A percentile compares a stretch with the other conserved stretches of the same genome.
Conservation (phyloP, 2,888 invertebrate genomes). For the Tubulanus polymorphus region DNA sequence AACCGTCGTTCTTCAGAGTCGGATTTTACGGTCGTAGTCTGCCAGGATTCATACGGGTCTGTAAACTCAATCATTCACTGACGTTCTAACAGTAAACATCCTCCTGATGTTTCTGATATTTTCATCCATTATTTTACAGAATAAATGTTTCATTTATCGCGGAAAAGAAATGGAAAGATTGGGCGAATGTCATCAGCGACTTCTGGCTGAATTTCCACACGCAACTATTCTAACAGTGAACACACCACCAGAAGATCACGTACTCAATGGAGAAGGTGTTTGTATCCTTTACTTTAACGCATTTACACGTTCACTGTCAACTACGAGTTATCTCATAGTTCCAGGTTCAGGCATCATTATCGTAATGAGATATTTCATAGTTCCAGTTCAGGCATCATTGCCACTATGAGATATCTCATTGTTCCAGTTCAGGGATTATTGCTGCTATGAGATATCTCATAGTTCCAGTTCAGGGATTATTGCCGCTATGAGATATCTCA, state of each 20-base stretch:
- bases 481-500: too few relatives aligned
- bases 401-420: too few relatives aligned
- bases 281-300: conserved; percentile 58
- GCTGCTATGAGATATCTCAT: too few relatives aligned
- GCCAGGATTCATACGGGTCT: conserved; percentile 86
- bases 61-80: conserved; percentile 31
- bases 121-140: conserved; percentile 31
- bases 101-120: neutral
- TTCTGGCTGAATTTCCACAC: conserved; percentile 40
- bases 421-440: too few relatives aligned
- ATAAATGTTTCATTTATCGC: conserved; percentile 48
- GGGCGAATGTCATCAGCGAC: conserved; percentile 35
- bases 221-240: conserved; percentile 36
- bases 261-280: conserved; percentile 60
- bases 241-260: conserved; percentile 28
- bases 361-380: too few relatives aligned
- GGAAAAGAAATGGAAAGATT: conserved; percentile 45
- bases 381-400: too few relatives aligned
- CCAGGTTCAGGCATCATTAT: too few relatives aligned
- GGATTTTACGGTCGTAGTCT: conserved; percentile 89
- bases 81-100: neutral
- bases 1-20: conserved; percentile 89
- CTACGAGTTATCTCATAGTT: too few relatives aligned
- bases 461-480: too few relatives aligned
- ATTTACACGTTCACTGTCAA: too few relatives aligned